phyloP scores from a whole-genome alignment of 2,113 vertebrate genomes.

The Formicarius rufipectus region DNA sequence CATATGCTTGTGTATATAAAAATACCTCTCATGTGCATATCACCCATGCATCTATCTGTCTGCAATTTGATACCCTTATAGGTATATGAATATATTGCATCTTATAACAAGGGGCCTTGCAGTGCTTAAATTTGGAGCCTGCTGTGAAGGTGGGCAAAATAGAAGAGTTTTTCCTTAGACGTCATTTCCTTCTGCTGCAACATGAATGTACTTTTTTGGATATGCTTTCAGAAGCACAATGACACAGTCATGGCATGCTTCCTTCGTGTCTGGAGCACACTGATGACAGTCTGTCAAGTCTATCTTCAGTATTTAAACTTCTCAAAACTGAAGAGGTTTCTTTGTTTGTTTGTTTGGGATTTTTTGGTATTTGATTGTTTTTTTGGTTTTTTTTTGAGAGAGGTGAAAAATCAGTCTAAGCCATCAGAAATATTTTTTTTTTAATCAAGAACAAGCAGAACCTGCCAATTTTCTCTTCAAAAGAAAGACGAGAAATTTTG shows the following conservation, averaged over 20 bases:
- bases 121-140: not conserved
- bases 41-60: not conserved
- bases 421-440: not conserved
- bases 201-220: not conserved
- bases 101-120: not conserved
- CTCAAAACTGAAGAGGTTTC: not conserved
- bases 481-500: not conserved
- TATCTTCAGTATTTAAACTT: not conserved
- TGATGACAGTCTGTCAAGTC: not conserved
- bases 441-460: not conserved
- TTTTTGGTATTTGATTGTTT: not conserved
- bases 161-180: not conserved
- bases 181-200: not conserved
- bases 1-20: not conserved
- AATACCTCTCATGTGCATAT: not conserved
- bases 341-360: not conserved
- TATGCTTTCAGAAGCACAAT: not conserved
- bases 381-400: not conserved
- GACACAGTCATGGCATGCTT: not conserved
- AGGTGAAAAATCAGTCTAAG: not conserved
- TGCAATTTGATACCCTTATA: not conserved
- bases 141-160: not conserved
- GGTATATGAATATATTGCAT: not conserved
- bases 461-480: not conserved
- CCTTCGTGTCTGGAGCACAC: not conserved